A percentile compares a stretch with the other conserved stretches of the same genome.
Conservation (phyloP, 2,888 invertebrate genomes). For the Thalpophila matura region DNA sequence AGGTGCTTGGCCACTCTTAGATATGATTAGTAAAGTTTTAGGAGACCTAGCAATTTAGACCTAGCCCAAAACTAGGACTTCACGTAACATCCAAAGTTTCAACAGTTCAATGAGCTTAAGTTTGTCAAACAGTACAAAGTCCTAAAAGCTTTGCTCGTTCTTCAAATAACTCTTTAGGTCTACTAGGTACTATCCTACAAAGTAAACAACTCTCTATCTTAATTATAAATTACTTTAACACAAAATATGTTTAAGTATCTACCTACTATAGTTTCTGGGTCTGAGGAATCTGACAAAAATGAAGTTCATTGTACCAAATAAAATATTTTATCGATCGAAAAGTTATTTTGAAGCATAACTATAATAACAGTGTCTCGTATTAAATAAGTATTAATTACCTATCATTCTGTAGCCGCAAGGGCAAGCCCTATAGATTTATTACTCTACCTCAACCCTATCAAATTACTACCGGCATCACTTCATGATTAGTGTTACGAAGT, state of each 20-base stretch:
- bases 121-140: slow-evolving; percentile 14
- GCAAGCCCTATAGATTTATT: not conserved
- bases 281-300: too few species aligned
- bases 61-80: slow-evolving; percentile 1
- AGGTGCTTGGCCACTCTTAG: not conserved
- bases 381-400: not conserved
- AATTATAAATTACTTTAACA: slow-evolving; percentile 3
- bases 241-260: too few species aligned
- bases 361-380: not conserved
- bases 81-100: slow-evolving; percentile 5
- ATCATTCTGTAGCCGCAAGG: not conserved
- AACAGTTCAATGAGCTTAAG: slow-evolving; percentile 9
- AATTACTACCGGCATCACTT: not conserved
- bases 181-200: not conserved
- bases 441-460: not conserved
- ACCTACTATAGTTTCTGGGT: too few species aligned
- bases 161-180: slow-evolving; percentile 15
- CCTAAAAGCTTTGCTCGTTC: slow-evolving; percentile 22
- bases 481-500: slow-evolving; percentile 7
- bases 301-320: too few species aligned
- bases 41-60: slow-evolving; percentile 14
- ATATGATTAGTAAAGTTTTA: slow-evolving; percentile 26
- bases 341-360: not conserved
- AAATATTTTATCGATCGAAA: too few species aligned
- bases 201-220: too few species aligned